Base-by-base conservation (phyloP, 2,113 vertebrate genomes). In the Seriola rivoliana region DNA sequence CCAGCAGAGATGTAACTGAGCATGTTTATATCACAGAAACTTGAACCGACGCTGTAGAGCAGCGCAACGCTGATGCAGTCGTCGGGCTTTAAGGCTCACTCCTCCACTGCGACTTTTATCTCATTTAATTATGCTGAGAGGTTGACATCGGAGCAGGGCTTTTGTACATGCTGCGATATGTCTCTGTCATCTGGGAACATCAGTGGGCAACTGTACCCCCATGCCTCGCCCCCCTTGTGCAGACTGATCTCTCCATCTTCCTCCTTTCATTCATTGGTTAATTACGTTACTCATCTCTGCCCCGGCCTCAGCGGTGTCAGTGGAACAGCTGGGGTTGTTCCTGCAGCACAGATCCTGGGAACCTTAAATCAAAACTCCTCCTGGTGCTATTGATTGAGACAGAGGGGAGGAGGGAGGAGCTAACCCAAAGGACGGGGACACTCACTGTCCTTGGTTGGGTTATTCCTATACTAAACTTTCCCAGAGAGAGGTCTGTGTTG, bases 121-220 rank as follows among this genome's bases (percentile, higher is more conserved):
- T 90, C 81, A 79, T 93, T 87, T 92, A 82, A 92, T 92, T 88
- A 91, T 73, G 75, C 74, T 75, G 81, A 88, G 87, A 80, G 83
- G 79, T 88, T 77, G 83, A 93, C 91, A 93, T 81, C 59, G 60
- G 74, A 89, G 85, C 78, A 36, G 85, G 69, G 77, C 74, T 75
- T 81, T 71, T 72, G 62, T 79, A 64, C 79, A 60, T 23, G 36
- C 81, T 78, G 84, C 85, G 82, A 84, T 86, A 82, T 71, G 68
- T 52, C 52, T 66, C 63, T 82, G 87, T 74, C 44, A 46, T 90
- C 63, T 81, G 72, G 90, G 77, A 85, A 65, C 57, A 71, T 87
- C 69, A 63, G 65, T 36, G 57, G 64, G 73, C 74, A 75, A 46
- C 62, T 74, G 55, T 40, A 55, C 32, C 68, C 55, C 68, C 44